Evolutionary conservation across 2,888 invertebrate species (phyloP).

Genomic region (Tetragnatha montana): DNA sequence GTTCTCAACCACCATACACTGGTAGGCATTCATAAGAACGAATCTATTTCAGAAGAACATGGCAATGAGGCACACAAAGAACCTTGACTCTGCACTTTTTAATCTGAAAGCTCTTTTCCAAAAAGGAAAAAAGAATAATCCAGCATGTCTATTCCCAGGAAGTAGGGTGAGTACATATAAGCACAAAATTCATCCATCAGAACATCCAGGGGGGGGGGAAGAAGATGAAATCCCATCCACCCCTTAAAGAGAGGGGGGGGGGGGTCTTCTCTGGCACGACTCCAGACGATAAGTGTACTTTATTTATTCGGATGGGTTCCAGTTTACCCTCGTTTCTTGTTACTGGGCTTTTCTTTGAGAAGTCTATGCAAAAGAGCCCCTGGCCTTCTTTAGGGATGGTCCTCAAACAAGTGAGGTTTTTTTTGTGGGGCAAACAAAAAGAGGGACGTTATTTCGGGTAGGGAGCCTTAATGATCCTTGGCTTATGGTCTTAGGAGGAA

Average conservation of each 20-base stretch:
- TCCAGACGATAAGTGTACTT: slow-evolving; percentile 19
- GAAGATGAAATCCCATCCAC: background rate
- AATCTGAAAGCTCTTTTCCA: too few relatives aligned
- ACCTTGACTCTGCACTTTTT: too few relatives aligned
- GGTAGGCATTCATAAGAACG: too few relatives aligned
- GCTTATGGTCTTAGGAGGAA: background rate
- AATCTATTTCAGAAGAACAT: too few relatives aligned
- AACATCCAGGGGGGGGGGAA: background rate
- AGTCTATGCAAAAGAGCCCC: background rate
- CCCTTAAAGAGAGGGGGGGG: background rate
- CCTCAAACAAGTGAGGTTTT: background rate
- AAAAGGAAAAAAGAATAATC: too few relatives aligned
- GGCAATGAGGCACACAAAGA: too few relatives aligned
- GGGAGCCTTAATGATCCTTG: background rate
- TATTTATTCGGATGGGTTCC: background rate
- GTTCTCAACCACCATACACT: too few relatives aligned
- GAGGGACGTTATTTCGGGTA: background rate
- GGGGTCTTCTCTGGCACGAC: background rate
- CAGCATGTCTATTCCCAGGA: too few relatives aligned
- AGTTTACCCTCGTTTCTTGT: background rate
- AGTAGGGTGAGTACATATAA: too few relatives aligned
- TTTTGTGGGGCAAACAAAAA: background rate
- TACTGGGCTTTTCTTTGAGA: background rate
- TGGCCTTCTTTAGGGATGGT: background rate
- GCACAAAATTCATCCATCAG: background rate